These are phyloP conservation scores for Scylla paramamosain DNA, from an alignment of 1,140 invertebrate species.

Conservation along the genomic window DNA sequence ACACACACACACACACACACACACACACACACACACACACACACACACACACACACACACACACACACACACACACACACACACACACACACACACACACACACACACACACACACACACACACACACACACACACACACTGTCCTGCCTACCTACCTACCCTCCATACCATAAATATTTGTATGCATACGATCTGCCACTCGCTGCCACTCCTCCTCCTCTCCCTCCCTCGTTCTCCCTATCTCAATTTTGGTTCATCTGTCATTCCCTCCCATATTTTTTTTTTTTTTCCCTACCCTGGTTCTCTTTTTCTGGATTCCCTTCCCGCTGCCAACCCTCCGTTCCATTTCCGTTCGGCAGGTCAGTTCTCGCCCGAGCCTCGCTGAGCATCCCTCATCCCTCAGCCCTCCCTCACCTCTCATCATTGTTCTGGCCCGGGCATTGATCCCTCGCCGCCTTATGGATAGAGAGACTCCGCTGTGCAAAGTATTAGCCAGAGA, in stretches of 20 bases:
- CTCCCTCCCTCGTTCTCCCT: not conserved
- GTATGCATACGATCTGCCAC: not conserved
- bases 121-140: slow-evolving; percentile 10
- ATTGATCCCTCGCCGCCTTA: too few species aligned
- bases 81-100: not conserved
- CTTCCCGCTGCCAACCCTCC: not conserved
- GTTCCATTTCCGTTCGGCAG: not conserved
- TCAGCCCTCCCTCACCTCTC: not conserved
- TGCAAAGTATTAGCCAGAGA: too few species aligned
- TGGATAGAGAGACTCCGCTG: too few species aligned
- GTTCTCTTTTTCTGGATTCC: not conserved
- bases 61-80: slow-evolving; percentile 6
- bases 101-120: slow-evolving; percentile 18
- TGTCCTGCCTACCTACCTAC: not conserved
- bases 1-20: slow-evolving; percentile 3
- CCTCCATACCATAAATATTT: not conserved
- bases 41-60: not conserved
- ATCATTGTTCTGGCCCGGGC: not conserved
- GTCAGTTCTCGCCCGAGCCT: not conserved
- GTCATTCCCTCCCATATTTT: not conserved
- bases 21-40: not conserved
- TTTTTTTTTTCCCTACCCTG: not conserved
- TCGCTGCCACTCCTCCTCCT: not conserved
- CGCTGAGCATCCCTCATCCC: not conserved
- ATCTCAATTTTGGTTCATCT: slow-evolving; percentile 24